Base-by-base conservation (phyloP, 1,140 invertebrate genomes). In the Rhizoglyphus robini region DNA sequence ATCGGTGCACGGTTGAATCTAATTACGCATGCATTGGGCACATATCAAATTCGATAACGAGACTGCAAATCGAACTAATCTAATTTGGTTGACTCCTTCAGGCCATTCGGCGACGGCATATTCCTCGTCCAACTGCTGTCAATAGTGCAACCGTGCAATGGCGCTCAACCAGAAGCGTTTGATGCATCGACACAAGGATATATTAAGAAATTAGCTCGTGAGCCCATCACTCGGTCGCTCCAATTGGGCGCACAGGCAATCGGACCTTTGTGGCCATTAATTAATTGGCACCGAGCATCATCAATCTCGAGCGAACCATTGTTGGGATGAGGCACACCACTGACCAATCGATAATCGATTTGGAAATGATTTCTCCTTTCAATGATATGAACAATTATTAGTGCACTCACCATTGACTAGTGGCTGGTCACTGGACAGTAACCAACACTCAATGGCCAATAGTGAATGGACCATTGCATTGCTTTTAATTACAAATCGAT, bases 201-300 rank as follows among this genome's bases (percentile, higher is more conserved):
- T 54, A 54, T 54, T 54, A 32, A 54, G 51, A 54, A 54, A 54
- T 54, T 54, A 54, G 51, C 51, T 54, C 51, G 51, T 54, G 51
- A 54, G 51, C 51, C 20, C 8, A 54, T 54, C 51, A 20, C 20
- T 54, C 36, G 36, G 18, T 41, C 36, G 51, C 51, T 54, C 51
- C 51, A 54, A 54, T 27, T 54, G 51, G 51, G 51, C 51, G 51
- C 51, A 27, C 23, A 15, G 8, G 23, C 51, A 54, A 54, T 54
- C 20, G 51, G 51, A 15, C 51, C 51, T 54, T 54, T 54, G 51
- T 54, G 51, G 20, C 51, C 20, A 54, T 54, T 54, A 54, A 54
- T 54, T 54, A 54, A 54, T 54, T 54, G 51, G 51, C 51, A 54
- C 51, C 31, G 51, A 54, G 15, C 51, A 54, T 54, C 51, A 54